A percentile compares a stretch with the other conserved stretches of the same genome.
These are phyloP conservation scores for Cerastis rubricosa DNA, from an alignment of 2,888 invertebrate genomes.

Conservation along the genomic window DNA sequence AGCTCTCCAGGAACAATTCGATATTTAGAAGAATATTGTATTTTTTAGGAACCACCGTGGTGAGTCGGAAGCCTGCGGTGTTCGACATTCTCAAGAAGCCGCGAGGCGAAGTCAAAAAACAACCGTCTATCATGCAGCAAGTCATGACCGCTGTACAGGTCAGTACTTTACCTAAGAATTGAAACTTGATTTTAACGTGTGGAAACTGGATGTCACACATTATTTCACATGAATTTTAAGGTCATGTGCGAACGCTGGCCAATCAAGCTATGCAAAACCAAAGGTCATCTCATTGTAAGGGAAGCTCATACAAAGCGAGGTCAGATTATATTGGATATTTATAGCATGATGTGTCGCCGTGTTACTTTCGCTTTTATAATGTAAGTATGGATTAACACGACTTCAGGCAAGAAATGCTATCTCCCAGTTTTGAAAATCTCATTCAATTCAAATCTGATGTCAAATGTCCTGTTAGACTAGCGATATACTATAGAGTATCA, in stretches of 20 bases:
- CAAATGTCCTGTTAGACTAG: background rate
- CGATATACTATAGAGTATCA: too few relatives aligned
- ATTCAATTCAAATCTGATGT: background rate
- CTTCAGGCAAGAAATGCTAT: background rate
- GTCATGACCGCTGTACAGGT: constrained; percentile 96
- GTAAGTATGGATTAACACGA: background rate
- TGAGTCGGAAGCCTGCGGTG: constrained; percentile 93
- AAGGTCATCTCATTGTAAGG: too few relatives aligned
- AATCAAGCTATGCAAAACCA: too few relatives aligned
- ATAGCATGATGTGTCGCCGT: too few relatives aligned
- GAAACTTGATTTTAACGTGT: background rate
- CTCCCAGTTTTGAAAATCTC: background rate
- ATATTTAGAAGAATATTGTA: background rate
- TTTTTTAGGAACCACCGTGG: constrained; percentile 91
- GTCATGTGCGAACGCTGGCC: too few relatives aligned
- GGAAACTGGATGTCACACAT: background rate
- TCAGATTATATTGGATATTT: too few relatives aligned
- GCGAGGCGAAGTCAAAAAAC: constrained; percentile 82
- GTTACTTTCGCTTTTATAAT: background rate
- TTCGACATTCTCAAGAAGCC: constrained; percentile 94
- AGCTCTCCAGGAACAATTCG: too few relatives aligned
- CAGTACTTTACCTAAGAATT: constrained; percentile 6
- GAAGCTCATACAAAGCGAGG: too few relatives aligned
- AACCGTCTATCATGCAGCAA: constrained; percentile 94
- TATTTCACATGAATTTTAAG: background rate